phyloP scores from a whole-genome alignment of 2,113 vertebrate genomes.

The Polypterus senegalus region DNA sequence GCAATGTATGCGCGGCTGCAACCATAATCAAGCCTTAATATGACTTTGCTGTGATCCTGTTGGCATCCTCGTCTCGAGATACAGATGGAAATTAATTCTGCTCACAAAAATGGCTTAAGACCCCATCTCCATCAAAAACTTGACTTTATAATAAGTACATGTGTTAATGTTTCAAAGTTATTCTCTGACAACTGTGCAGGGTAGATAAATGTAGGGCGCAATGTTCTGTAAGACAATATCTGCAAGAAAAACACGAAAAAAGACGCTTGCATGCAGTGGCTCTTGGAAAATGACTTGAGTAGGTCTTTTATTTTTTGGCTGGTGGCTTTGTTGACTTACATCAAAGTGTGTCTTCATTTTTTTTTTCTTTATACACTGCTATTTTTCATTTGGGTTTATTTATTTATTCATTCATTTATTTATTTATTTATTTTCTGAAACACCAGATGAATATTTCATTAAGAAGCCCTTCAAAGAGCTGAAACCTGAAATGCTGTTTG shows the following conservation, averaged over 20 bases:
- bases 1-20: neutral
- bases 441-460: neutral
- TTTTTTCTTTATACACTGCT: neutral
- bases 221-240: neutral
- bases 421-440: neutral
- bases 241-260: neutral
- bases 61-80: neutral
- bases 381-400: neutral
- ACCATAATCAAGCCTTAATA: neutral
- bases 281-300: neutral
- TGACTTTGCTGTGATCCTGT: neutral
- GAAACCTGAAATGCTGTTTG: too few relatives aligned
- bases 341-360: neutral
- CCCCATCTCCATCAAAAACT: neutral
- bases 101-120: neutral
- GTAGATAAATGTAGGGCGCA: neutral
- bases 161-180: neutral
- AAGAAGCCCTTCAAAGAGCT: neutral
- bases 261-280: neutral
- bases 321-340: neutral
- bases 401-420: neutral
- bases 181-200: neutral
- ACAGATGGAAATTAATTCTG: neutral
- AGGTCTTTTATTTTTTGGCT: neutral
- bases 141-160: neutral